phyloP scores from a whole-genome alignment of 2,888 invertebrate species.

The Dicroscelio sp. region DNA sequence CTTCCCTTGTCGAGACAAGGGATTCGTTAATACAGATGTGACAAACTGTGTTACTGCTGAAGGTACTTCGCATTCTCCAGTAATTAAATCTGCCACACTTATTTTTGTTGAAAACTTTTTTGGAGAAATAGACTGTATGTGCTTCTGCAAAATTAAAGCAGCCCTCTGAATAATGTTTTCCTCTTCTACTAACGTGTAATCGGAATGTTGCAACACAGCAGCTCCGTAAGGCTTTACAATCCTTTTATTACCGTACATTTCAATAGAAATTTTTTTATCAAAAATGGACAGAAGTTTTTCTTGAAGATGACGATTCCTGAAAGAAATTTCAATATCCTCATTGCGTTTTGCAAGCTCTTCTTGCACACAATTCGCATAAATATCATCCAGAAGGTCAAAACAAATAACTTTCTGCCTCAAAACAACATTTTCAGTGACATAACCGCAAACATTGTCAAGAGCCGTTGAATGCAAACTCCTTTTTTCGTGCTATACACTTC shows the following conservation, averaged over 20 bases:
- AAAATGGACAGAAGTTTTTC: background rate
- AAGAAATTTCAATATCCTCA: background rate
- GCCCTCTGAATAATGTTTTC: constrained; percentile 27
- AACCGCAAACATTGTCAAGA: background rate
- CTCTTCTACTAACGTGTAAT: constrained; percentile 14
- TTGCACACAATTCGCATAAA: background rate
- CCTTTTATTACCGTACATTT: background rate
- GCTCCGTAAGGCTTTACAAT: background rate
- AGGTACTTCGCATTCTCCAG: constrained; percentile 44
- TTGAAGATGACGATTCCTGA: background rate
- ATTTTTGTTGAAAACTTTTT: constrained; percentile 14
- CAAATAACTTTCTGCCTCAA: background rate
- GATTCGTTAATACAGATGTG: background rate
- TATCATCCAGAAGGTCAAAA: background rate
- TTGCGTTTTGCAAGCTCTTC: background rate
- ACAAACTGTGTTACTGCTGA: background rate
- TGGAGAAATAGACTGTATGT: background rate
- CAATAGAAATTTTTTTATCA: constrained; percentile 31
- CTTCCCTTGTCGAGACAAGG: constrained; percentile 71
- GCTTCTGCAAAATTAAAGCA: constrained; percentile 20
- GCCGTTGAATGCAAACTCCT: background rate
- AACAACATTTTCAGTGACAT: constrained; percentile 9
- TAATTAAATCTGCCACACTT: constrained; percentile 20
- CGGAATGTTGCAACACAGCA: background rate
- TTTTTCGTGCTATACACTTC: background rate